Percentiles rank a stretch among this genome's conserved stretches.
Evolutionary conservation across 2,888 invertebrate genomes (phyloP).

Genomic region (Podotricha telesiphe): DNA sequence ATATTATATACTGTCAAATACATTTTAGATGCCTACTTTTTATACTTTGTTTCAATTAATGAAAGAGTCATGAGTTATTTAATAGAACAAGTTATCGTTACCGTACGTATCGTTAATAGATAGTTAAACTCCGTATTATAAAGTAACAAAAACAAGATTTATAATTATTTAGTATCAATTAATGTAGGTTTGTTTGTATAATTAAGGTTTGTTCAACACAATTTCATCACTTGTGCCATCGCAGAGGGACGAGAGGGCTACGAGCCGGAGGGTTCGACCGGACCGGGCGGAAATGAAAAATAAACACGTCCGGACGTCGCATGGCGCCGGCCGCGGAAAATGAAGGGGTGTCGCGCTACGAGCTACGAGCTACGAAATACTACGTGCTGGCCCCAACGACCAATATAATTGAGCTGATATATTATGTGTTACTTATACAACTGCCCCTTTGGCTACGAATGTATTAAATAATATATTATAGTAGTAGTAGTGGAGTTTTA

Average conservation of each 20-base stretch:
- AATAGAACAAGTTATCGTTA: too few relatives aligned
- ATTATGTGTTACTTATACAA: constrained; percentile 23
- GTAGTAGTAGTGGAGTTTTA: too few relatives aligned
- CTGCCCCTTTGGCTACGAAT: neutral
- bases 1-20: too few relatives aligned
- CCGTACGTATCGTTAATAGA: too few relatives aligned
- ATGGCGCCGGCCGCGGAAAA: constrained; percentile 73
- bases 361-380: constrained; percentile 33
- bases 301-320: constrained; percentile 78
- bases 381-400: constrained; percentile 26
- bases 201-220: constrained; percentile 23
- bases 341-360: constrained; percentile 60
- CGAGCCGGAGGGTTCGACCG: constrained; percentile 57
- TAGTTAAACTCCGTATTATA: neutral
- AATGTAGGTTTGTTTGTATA: constrained; percentile 8
- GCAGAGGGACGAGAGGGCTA: constrained; percentile 34
- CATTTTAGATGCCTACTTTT: too few relatives aligned
- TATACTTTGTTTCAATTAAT: too few relatives aligned
- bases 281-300: constrained; percentile 81
- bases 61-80: too few relatives aligned
- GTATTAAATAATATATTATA: neutral
- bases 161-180: constrained; percentile 14
- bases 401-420: constrained; percentile 25
- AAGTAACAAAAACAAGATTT: neutral
- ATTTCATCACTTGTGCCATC: constrained; percentile 39